Evolutionary conservation across 2,797 vertebrate genomes (phyloP).

Genomic region (Lepidocolaptes lacrymiger): DNA sequence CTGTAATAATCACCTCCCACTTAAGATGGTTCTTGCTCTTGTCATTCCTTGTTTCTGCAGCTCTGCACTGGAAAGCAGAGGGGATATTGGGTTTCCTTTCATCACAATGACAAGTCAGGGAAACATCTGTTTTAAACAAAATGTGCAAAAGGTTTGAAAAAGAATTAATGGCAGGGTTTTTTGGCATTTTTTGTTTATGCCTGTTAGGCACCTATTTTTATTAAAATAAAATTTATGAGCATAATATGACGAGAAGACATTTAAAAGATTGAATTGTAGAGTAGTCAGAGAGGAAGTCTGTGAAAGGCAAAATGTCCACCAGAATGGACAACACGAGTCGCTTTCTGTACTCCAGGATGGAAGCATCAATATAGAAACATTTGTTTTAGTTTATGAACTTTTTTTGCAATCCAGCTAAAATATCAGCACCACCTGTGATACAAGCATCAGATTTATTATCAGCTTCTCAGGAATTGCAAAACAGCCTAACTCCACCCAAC

Average conservation of each 20-base stretch:
- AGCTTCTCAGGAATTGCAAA: conserved; percentile 52
- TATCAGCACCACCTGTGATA: conserved; percentile 71
- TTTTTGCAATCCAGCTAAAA: conserved; percentile 30
- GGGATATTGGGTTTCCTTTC: conserved; percentile 59
- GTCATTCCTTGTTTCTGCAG: conserved; percentile 49
- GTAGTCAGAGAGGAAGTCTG: conserved; percentile 48
- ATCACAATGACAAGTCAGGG: conserved; percentile 39
- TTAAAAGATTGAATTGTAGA: conserved; percentile 38
- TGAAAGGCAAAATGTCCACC: conserved; percentile 50
- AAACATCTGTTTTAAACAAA: conserved; percentile 74
- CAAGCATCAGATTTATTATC: conserved; percentile 68
- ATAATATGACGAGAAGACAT: conserved; percentile 48
- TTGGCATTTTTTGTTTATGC: conserved; percentile 65
- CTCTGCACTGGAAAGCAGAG: conserved; percentile 36
- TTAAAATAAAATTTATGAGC: conserved; percentile 78
- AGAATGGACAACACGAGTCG: neutral
- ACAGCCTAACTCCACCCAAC: conserved; percentile 28
- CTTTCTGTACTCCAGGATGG: conserved; percentile 9
- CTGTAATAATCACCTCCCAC: neutral
- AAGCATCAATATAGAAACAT: conserved; percentile 39
- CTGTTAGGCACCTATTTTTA: conserved; percentile 70
- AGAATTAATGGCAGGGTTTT: neutral
- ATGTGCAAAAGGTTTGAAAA: conserved; percentile 54
- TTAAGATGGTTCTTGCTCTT: neutral
- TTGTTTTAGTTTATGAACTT: conserved; percentile 59